These are phyloP conservation scores for Tanypteryx hageni DNA, from an alignment of 2,888 invertebrate species.

Conservation along the genomic window DNA sequence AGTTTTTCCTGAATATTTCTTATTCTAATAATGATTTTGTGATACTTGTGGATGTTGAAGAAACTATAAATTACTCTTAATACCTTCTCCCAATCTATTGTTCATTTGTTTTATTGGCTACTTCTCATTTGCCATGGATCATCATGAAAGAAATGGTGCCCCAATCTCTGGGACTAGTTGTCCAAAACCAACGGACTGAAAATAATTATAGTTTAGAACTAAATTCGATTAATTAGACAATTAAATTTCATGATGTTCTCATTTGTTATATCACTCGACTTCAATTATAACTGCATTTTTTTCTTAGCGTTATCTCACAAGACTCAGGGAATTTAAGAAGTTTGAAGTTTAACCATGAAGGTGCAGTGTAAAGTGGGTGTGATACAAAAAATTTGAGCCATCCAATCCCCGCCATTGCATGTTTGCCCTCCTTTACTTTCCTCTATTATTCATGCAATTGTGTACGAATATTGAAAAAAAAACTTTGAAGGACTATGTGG, in stretches of 20 bases:
- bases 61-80: background rate
- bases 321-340: slow-evolving; percentile 62
- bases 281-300: slow-evolving; percentile 54
- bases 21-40: slow-evolving; percentile 60
- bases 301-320: slow-evolving; percentile 60
- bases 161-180: slow-evolving; percentile 31
- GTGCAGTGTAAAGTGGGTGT: slow-evolving; percentile 51
- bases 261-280: background rate
- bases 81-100: slow-evolving; percentile 19
- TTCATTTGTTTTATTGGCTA: slow-evolving; percentile 20
- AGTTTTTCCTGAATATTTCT: slow-evolving; percentile 59
- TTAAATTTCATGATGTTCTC: slow-evolving; percentile 34
- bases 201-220: slow-evolving; percentile 46
- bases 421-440: slow-evolving; percentile 53
- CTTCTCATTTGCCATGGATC: slow-evolving; percentile 25
- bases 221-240: slow-evolving; percentile 5
- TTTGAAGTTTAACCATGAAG: slow-evolving; percentile 54
- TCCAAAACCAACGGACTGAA: background rate
- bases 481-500: slow-evolving; percentile 41
- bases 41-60: slow-evolving; percentile 49
- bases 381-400: slow-evolving; percentile 57
- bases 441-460: slow-evolving; percentile 59
- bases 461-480: slow-evolving; percentile 43
- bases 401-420: slow-evolving; percentile 57
- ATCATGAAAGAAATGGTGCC: slow-evolving; percentile 11